Percentiles rank a stretch among this genome's conserved stretches.
Evolutionary conservation across 2,888 invertebrate species (phyloP).

Genomic region (Kryphioiulus occultus): DNA sequence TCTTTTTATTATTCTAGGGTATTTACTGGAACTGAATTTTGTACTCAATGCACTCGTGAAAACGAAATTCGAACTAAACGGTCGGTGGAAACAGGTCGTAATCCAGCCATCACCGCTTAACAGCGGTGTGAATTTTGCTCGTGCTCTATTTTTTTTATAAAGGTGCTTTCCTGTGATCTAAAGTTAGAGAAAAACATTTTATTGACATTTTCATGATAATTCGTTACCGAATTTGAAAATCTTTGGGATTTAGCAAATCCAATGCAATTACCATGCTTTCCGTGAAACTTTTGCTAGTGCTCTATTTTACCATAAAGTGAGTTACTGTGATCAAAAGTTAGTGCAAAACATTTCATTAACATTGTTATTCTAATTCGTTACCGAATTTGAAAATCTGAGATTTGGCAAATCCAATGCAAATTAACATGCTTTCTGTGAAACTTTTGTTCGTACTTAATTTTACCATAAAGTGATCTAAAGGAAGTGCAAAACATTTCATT

Average conservation of each 20-base stretch:
- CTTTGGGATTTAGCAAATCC: neutral
- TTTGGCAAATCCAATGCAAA: too few relatives aligned
- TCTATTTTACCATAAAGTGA: too few relatives aligned
- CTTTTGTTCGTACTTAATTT: too few relatives aligned
- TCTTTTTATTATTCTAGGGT: conserved; percentile 15
- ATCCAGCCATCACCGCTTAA: neutral
- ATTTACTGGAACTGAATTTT: conserved; percentile 19
- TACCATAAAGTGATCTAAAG: too few relatives aligned
- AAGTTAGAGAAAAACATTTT: neutral
- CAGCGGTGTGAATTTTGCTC: neutral
- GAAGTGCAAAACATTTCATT: too few relatives aligned
- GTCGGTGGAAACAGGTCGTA: neutral
- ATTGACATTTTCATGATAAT: neutral
- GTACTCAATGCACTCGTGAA: conserved; percentile 22
- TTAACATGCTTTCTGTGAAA: too few relatives aligned
- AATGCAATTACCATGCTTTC: too few relatives aligned
- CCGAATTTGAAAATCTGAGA: too few relatives aligned
- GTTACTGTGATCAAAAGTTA: too few relatives aligned
- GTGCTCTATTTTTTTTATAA: neutral
- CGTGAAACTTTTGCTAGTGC: too few relatives aligned
- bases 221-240: neutral
- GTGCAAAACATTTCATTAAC: too few relatives aligned
- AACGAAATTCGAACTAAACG: neutral
- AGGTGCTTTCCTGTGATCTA: neutral
- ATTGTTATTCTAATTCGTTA: too few relatives aligned